Evolutionary conservation across 2,113 vertebrate genomes (phyloP), one percentile per base, ranked within the genome.

Genomic region (Puntigrus tetrazona): DNA sequence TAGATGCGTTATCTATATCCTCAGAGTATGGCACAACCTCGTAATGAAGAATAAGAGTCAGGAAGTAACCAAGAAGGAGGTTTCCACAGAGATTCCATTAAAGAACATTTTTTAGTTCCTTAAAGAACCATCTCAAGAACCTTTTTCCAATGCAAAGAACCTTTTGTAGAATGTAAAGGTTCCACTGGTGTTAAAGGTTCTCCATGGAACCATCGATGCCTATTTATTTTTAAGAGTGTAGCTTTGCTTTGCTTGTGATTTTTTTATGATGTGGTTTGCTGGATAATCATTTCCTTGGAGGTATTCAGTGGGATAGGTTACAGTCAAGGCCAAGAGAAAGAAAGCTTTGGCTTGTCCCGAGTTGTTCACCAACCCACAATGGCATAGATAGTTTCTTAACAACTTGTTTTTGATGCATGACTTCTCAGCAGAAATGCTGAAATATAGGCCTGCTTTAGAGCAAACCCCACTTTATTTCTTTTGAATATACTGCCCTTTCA

Each of bases 1-100:
- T 45, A 70, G 80, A 89, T 86, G 86, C 59, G 43, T 59, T 85
- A 43, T 82, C 69, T 67, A 85, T 85, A 85, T 69, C 65, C 77
- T 85, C 31, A 78, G 72, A 78, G 57, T 80, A 22, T 9, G 47
- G 47, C 43, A 72, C 36, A 69, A 14, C 41, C 41, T 74, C 9
- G 4, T 22, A 11, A 34, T 52, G 27, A 31, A 7, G 18, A 76
- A 36, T 34, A 55, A 14, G 8, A 57, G 22, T 3, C 20, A 55
- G 20, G 16, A 18, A 50, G 47, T 18, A 50, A 18, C 47, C 16
- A 14, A 50, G n/a, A 22, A 1, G 50, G 50, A 52, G 6, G 50
- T 52, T 52, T 52, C 22, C 50, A 2, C 50, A 20, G 20, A 8
- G 7, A 55, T 55, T 55, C 52, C 20, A 22, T 22, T 22, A 55